Conservation (phyloP, 2,797 vertebrate genomes). For the Sciurus vulgaris region DNA sequence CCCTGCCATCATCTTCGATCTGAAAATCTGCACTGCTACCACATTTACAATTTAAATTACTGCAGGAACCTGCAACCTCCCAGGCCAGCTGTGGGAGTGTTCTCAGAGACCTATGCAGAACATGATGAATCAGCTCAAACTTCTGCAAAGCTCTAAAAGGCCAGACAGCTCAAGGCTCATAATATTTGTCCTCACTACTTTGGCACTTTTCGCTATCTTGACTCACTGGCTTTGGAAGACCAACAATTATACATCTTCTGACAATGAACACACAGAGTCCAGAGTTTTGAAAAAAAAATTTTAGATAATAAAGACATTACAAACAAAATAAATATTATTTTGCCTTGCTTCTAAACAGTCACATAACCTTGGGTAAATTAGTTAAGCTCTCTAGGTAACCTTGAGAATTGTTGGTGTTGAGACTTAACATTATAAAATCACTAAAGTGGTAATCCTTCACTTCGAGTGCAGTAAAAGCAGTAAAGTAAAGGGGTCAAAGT, state of each 20-base stretch:
- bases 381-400: not conserved
- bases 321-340: not conserved
- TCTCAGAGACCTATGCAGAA: not conserved
- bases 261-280: not conserved
- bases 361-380: not conserved
- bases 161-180: not conserved
- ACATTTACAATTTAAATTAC: not conserved
- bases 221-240: not conserved
- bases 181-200: not conserved
- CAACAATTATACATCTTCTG: not conserved
- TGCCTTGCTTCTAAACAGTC: conserved; percentile 34
- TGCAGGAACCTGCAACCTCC: not conserved
- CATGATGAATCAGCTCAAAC: not conserved
- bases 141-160: not conserved
- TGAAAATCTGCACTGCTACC: not conserved
- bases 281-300: not conserved
- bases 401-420: not conserved
- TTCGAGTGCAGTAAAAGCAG: too few relatives aligned
- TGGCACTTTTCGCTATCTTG: not conserved
- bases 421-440: conserved; percentile 9
- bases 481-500: not conserved
- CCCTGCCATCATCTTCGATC: not conserved
- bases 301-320: not conserved
- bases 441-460: not conserved
- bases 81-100: not conserved